Conservation (phyloP, 1,140 invertebrate species). For the Orius laevigatus region DNA sequence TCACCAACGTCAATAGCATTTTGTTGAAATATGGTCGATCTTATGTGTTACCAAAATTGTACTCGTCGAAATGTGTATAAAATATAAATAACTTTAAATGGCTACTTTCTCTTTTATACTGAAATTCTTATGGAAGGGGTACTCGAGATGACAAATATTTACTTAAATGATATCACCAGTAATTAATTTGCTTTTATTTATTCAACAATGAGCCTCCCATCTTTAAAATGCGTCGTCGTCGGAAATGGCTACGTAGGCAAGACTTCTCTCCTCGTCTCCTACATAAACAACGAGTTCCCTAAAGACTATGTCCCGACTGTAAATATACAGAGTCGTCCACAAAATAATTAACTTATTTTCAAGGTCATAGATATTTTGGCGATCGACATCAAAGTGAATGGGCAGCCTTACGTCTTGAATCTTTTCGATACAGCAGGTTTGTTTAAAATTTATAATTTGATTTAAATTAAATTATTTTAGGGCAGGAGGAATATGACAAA, state of each 20-base stretch:
- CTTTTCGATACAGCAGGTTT: neutral
- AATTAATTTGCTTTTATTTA: neutral
- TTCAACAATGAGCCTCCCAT: neutral
- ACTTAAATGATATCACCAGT: neutral
- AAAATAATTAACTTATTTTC: too few relatives aligned
- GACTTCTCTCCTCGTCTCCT: neutral
- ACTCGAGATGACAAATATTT: too few relatives aligned
- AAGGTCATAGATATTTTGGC: too few relatives aligned
- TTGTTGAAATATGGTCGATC: too few relatives aligned
- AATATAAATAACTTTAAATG: too few relatives aligned
- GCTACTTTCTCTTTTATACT: too few relatives aligned
- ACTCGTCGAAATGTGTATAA: too few relatives aligned
- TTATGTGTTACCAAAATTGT: too few relatives aligned
- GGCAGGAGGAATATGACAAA: too few relatives aligned
- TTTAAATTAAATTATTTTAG: neutral
- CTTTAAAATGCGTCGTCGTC: constrained; percentile 6
- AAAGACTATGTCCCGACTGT: neutral
- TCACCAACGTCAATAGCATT: too few relatives aligned
- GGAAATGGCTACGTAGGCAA: constrained; percentile 11
- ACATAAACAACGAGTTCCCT: neutral
- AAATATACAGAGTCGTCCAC: neutral
- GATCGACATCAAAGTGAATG: neutral
- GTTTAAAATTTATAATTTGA: neutral
- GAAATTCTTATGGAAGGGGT: too few relatives aligned
- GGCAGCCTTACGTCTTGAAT: neutral